These are phyloP conservation scores for Drosophila guanche DNA, from an alignment of 1,140 invertebrate species.

Conservation along the genomic window DNA sequence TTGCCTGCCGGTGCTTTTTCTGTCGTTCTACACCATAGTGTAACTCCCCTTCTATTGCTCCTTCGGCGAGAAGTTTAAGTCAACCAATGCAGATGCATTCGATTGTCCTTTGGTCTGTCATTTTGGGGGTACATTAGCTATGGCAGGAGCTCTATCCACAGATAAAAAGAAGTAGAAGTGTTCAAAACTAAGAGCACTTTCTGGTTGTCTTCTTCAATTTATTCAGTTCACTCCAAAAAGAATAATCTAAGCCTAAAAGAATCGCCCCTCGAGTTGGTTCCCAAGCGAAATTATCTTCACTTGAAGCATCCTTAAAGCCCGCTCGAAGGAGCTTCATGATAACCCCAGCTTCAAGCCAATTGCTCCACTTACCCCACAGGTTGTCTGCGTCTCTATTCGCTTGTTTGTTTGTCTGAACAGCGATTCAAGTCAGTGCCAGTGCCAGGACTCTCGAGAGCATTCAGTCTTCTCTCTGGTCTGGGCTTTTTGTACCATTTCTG, in stretches of 20 bases:
- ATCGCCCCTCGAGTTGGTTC: not conserved
- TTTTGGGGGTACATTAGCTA: not conserved
- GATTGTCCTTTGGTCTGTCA: not conserved
- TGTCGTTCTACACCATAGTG: not conserved
- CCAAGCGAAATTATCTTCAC: constrained; percentile 4
- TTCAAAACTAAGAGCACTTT: no score
- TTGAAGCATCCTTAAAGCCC: constrained; percentile 1
- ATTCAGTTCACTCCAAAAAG: no score
- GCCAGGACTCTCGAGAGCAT: constrained; percentile 15
- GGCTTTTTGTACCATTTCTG: constrained; percentile 4
- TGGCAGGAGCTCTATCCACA: no score
- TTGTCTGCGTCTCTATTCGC: no score
- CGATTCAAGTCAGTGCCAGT: constrained; percentile 15
- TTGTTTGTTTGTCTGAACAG: not conserved
- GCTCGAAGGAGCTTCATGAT: not conserved
- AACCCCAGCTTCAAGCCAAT: constrained; percentile 3
- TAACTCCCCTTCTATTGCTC: not conserved
- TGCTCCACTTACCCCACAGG: not conserved
- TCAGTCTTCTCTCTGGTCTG: not conserved
- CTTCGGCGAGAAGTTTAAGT: constrained; percentile 2
- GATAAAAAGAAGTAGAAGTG: no score
- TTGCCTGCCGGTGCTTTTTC: constrained; percentile 7
- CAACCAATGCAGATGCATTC: constrained; percentile 21
- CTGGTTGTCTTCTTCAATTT: no score
- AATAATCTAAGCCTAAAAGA: no score